Evolutionary conservation across 1,140 invertebrate species (phyloP).

Genomic region (Eueides isabella): DNA sequence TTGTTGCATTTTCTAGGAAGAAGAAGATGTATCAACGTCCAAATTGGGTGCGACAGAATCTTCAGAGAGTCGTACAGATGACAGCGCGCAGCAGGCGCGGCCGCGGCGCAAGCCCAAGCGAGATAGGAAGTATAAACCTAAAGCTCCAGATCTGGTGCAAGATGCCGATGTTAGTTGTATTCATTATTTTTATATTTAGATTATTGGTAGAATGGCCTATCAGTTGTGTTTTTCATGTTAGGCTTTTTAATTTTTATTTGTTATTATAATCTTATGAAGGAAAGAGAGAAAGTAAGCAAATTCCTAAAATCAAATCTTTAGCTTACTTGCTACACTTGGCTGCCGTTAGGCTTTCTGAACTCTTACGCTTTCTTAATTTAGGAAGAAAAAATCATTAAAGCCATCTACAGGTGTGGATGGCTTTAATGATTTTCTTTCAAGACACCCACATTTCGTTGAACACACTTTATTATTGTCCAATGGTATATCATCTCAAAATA

Average conservation of each 20-base stretch:
- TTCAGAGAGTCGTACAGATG: slow-evolving; percentile 45
- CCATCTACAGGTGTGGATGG: too few relatives aligned
- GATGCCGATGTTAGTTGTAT: slow-evolving; percentile 86
- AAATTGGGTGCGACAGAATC: slow-evolving; percentile 56
- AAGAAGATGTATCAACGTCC: slow-evolving; percentile 70
- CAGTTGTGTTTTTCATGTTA: too few relatives aligned
- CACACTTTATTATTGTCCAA: background rate
- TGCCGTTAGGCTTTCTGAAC: too few relatives aligned
- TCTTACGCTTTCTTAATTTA: background rate
- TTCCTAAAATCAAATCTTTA: too few relatives aligned
- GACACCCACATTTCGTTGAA: too few relatives aligned
- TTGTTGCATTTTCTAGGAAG: slow-evolving; percentile 51
- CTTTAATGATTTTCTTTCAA: too few relatives aligned
- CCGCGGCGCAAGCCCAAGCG: slow-evolving; percentile 47
- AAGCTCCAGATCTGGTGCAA: slow-evolving; percentile 81
- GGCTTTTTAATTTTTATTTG: too few relatives aligned
- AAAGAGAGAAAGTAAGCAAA: too few relatives aligned
- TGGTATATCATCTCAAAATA: background rate
- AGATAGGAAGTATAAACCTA: slow-evolving; percentile 66
- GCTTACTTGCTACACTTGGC: too few relatives aligned
- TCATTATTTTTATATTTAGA: background rate
- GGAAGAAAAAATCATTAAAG: too few relatives aligned
- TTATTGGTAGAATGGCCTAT: background rate
- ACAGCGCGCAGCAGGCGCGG: slow-evolving; percentile 43
- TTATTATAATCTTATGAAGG: too few relatives aligned